These are phyloP conservation scores for Neofelis nebulosa DNA, from an alignment of 2,113 vertebrate genomes.

Conservation along the genomic window DNA sequence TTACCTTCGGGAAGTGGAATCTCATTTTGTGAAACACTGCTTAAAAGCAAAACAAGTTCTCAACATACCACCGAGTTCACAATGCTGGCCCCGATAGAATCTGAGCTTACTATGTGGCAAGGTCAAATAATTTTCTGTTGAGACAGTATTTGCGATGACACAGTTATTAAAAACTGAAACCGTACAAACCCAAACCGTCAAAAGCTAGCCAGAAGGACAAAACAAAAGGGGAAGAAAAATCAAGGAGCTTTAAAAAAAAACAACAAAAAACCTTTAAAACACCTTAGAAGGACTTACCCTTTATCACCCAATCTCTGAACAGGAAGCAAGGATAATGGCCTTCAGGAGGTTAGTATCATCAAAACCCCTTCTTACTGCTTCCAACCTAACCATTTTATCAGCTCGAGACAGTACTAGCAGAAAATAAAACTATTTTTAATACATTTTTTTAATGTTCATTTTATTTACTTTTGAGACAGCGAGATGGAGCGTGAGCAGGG, in stretches of 20 bases:
- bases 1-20: not conserved
- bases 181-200: not conserved
- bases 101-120: not conserved
- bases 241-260: not conserved
- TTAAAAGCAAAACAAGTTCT: slow-evolving; percentile 24
- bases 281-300: not conserved
- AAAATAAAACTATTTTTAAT: not conserved
- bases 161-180: not conserved
- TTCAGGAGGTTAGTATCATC: not conserved
- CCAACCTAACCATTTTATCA: not conserved
- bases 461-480: no score
- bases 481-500: no score
- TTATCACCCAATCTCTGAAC: not conserved
- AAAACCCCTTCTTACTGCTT: not conserved
- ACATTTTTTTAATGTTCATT: not conserved
- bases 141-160: not conserved
- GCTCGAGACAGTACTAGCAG: not conserved
- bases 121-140: not conserved
- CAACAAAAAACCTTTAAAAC: not conserved
- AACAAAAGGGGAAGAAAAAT: not conserved
- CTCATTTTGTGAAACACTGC: not conserved
- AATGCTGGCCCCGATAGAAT: not conserved
- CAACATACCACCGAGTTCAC: not conserved
- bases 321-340: not conserved
- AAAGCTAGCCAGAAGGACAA: not conserved